Conservation (phyloP, 2,797 vertebrate genomes). For the Mergus octosetaceus region DNA sequence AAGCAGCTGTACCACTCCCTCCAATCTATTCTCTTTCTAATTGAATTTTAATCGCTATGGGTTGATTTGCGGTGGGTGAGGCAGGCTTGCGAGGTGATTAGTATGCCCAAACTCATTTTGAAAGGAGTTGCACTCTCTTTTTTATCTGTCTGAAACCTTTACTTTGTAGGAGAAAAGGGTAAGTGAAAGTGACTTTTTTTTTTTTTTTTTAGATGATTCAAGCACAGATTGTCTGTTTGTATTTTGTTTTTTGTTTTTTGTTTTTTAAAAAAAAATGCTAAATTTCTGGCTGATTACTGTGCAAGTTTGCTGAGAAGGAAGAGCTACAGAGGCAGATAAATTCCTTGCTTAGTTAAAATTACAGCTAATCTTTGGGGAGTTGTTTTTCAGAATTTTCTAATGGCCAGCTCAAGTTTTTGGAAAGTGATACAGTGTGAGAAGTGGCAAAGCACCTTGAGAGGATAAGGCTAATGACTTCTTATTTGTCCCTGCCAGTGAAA, state of each 20-base stretch:
- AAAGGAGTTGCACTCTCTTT: background rate
- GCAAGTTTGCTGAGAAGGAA: background rate
- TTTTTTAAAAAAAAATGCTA: background rate
- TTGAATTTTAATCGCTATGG: background rate
- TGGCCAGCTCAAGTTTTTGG: background rate
- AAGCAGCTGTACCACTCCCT: background rate
- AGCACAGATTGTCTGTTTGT: background rate
- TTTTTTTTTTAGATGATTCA: background rate
- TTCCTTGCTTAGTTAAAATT: background rate
- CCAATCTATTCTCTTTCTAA: background rate
- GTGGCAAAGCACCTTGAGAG: background rate
- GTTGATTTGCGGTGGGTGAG: background rate
- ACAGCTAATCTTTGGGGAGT: background rate
- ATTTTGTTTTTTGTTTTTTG: accelerated
- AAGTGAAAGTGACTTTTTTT: background rate
- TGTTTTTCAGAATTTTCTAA: background rate
- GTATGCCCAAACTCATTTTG: background rate
- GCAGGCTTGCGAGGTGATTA: background rate
- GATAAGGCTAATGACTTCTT: background rate
- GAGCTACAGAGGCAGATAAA: background rate
- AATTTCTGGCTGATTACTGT: background rate
- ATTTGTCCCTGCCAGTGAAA: background rate
- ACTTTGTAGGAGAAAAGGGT: background rate
- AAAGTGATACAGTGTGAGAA: background rate
- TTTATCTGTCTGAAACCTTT: background rate